Evolutionary conservation across 2,113 vertebrate genomes (phyloP).

Genomic region (Bettongia penicillata): DNA sequence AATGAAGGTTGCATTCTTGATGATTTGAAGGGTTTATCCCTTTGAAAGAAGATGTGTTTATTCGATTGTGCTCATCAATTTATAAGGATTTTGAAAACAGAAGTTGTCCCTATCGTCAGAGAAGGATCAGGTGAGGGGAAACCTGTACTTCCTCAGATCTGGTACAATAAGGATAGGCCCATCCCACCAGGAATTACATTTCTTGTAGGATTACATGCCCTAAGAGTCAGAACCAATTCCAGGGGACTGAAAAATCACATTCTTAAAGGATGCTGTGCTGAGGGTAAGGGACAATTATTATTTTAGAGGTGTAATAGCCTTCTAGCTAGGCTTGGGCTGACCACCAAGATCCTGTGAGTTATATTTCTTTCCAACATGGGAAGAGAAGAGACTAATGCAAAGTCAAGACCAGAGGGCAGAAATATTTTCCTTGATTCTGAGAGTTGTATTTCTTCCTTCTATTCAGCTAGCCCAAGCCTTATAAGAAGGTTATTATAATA

Average conservation of each 20-base stretch:
- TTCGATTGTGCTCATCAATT: neutral
- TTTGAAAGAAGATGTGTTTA: neutral
- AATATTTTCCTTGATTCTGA: neutral
- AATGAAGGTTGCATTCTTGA: conserved; percentile 22
- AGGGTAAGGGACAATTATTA: neutral
- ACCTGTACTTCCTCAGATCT: neutral
- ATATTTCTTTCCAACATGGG: neutral
- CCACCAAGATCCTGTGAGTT: neutral
- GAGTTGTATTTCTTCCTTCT: neutral
- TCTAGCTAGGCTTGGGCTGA: neutral
- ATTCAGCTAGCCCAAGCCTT: neutral
- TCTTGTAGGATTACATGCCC: neutral
- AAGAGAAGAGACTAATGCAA: neutral
- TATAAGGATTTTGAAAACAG: conserved; percentile 16
- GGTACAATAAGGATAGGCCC: neutral
- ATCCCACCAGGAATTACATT: neutral
- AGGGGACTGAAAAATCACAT: neutral
- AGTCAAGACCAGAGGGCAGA: neutral
- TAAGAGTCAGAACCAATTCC: neutral
- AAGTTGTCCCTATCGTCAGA: conserved; percentile 33
- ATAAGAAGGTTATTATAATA: neutral
- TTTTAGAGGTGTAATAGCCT: neutral
- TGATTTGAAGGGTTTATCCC: conserved; percentile 19
- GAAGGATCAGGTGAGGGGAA: neutral
- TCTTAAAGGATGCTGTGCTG: neutral